Evolutionary conservation across 2,113 vertebrate genomes (phyloP), one percentile per base, ranked within the genome.

Genomic region (Planiliza haematocheilus): DNA sequence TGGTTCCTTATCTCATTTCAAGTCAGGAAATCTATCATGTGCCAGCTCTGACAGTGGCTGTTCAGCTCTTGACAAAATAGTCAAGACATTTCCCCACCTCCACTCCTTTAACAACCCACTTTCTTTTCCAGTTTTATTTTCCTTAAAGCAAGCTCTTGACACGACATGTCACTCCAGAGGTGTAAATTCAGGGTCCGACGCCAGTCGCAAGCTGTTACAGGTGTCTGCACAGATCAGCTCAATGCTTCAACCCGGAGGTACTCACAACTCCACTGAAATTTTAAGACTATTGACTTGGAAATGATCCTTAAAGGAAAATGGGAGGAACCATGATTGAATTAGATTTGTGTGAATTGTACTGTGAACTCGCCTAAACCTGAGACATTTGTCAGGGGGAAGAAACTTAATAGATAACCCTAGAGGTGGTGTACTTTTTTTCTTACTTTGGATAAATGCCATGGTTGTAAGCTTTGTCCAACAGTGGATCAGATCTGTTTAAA

Each of bases 191-290:
- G 39, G 56, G 50, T 49, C 34, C 0, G 39, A 58, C 64, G 49
- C 17, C 37, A 45, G 66, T 69, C 3, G 8, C 57, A 11, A 57
- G 60, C 41, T 41, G 79, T 69, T 66, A 77, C 49, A 72, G 65
- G 81, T 83, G 80, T 86, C 84, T 70, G 68, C 53, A 80, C 80
- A 24, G 53, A 72, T 74, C 79, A 82, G 68, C 62, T 70, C 72
- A 73, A 41, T 16, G n/a, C 30, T 58, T 51, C 18, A 53, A 66
- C 52, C 58, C 21, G 37, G 17, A 74, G 49, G 10, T 14, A 8
- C 70, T 77, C 52, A 74, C 41, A 34, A 76, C 45, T 58, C 43
- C 14, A 45, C 39, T 21, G 14, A 75, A 75, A 76, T 77, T 75
- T 66, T 71, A 62, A 34, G 14, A 80, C 64, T 66, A 7, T 10